Evolutionary conservation across 2,888 invertebrate species (phyloP).

Genomic region (Campoletis raptor): DNA sequence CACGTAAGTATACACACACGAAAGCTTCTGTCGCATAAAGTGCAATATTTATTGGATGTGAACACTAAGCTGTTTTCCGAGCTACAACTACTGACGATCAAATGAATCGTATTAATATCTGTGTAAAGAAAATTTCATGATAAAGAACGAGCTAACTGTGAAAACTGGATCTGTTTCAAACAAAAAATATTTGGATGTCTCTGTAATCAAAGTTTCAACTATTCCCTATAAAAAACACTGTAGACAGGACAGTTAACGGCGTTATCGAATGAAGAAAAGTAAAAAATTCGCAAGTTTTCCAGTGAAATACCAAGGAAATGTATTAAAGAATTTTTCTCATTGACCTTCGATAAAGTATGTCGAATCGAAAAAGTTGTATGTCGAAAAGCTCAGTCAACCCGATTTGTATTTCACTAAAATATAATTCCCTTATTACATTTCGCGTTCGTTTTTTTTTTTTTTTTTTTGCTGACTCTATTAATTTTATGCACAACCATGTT

Average conservation of each 20-base stretch:
- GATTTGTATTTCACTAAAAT: not conserved
- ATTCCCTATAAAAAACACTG: no score
- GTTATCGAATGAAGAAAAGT: not conserved
- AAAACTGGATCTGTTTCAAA: not conserved
- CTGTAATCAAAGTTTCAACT: no score
- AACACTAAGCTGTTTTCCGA: conserved; percentile 17
- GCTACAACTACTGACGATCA: not conserved
- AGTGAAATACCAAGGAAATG: not conserved
- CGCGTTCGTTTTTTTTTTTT: not conserved
- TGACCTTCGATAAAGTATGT: no score
- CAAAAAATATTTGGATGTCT: not conserved
- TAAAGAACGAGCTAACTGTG: not conserved
- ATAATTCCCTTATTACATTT: not conserved
- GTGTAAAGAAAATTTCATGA: not conserved
- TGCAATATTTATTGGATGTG: conserved; percentile 51
- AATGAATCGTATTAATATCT: not conserved
- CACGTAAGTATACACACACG: not conserved
- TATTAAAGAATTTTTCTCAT: no score
- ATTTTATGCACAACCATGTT: not conserved
- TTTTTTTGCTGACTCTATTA: not conserved
- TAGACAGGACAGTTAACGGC: not conserved
- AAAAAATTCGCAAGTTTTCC: not conserved
- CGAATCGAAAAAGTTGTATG: not conserved
- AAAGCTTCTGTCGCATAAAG: conserved; percentile 23
- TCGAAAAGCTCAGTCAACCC: not conserved